These are phyloP conservation scores for Galaxea fascicularis DNA, from an alignment of 92 coral and sea anemone species.

Conservation along the genomic window DNA sequence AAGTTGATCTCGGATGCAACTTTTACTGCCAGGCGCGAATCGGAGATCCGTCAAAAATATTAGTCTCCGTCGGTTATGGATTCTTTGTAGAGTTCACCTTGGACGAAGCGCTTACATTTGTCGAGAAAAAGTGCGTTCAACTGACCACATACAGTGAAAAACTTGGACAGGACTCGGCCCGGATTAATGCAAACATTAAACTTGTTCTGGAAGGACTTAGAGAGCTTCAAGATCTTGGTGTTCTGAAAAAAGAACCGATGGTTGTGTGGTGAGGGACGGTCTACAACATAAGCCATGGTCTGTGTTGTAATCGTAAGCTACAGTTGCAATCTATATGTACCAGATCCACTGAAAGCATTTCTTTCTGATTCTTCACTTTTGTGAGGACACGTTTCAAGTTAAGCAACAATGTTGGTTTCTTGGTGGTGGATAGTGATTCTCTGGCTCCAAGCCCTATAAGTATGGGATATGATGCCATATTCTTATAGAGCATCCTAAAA, in stretches of 20 bases:
- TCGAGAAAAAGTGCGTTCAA: slow-evolving; percentile 83
- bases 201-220: slow-evolving; percentile 87
- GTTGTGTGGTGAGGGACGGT: slow-evolving; percentile 27
- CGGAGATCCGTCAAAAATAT: slow-evolving; percentile 86
- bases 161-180: slow-evolving; percentile 87
- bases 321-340: too few relatives aligned
- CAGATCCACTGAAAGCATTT: too few relatives aligned
- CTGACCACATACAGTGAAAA: slow-evolving; percentile 71
- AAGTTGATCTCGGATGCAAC: slow-evolving; percentile 94
- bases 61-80: slow-evolving; percentile 94
- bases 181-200: slow-evolving; percentile 92
- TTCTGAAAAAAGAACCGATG: slow-evolving; percentile 7
- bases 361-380: too few relatives aligned
- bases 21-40: slow-evolving; percentile 94
- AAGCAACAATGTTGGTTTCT: too few relatives aligned
- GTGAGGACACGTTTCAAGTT: too few relatives aligned
- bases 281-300: not conserved
- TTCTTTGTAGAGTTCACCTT: slow-evolving; percentile 95
- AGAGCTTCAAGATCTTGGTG: slow-evolving; percentile 75
- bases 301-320: too few relatives aligned
- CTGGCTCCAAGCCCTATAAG: too few relatives aligned
- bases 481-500: too few relatives aligned
- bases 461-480: too few relatives aligned
- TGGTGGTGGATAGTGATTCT: too few relatives aligned
- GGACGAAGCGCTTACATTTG: slow-evolving; percentile 86